Percentiles rank a stretch among this genome's conserved stretches.
phyloP scores from a whole-genome alignment of 2,797 vertebrate genomes.

The Lepilemur ruficaudatus region DNA sequence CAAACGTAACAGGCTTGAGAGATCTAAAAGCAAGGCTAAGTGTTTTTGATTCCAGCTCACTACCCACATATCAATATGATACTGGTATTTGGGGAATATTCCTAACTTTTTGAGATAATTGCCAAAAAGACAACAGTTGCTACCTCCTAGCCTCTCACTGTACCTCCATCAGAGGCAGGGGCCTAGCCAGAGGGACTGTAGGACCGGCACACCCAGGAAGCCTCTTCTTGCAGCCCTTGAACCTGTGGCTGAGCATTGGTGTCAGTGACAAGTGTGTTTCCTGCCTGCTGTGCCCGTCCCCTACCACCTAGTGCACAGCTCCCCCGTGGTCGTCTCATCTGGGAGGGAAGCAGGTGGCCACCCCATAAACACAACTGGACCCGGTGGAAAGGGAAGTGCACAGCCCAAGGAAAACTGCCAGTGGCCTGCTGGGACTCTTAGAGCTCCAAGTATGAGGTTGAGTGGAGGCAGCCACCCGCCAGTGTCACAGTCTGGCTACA shows the following conservation, averaged over 20 bases:
- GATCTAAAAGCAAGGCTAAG: neutral
- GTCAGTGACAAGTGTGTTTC: neutral
- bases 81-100: too few relatives aligned
- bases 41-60: neutral
- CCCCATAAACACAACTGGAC: constrained; percentile 49
- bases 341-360: constrained; percentile 32
- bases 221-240: too few relatives aligned
- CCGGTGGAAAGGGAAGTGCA: constrained; percentile 62
- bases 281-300: neutral
- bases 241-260: neutral
- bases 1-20: neutral
- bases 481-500: neutral
- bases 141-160: neutral
- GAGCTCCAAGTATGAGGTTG: neutral
- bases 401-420: constrained; percentile 25
- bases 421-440: neutral
- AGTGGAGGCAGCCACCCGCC: neutral
- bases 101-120: neutral
- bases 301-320: neutral
- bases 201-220: neutral
- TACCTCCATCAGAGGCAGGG: neutral
- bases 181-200: neutral
- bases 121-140: neutral
- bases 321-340: constrained; percentile 47
- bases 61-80: neutral